Evolutionary conservation across 37 sponge, comb jelly and placozoan species (phyloP).

Genomic region (Crambe crambe): DNA sequence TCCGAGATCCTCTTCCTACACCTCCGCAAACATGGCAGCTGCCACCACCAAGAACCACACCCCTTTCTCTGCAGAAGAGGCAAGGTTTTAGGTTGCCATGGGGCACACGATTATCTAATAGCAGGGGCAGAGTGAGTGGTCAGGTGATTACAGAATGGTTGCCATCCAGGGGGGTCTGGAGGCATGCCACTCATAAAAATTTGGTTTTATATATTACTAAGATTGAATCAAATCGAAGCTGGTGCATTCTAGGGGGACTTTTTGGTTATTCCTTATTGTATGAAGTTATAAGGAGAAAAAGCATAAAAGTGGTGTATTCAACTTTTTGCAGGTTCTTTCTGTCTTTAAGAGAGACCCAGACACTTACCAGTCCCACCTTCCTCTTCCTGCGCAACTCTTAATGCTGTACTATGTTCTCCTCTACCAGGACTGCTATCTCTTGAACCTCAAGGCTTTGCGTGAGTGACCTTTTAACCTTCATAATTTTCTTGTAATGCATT

Average conservation of each 20-base stretch:
- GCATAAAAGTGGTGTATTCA: too few relatives aligned
- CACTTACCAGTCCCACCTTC: not conserved
- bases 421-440: slow-evolving; percentile 72
- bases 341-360: slow-evolving; percentile 33
- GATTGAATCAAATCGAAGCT: too few relatives aligned
- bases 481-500: too few relatives aligned
- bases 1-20: not conserved
- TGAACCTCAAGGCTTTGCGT: slow-evolving; percentile 59
- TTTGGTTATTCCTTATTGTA: too few relatives aligned
- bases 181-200: too few relatives aligned
- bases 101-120: not conserved
- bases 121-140: not conserved
- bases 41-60: slow-evolving; percentile 20
- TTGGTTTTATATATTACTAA: too few relatives aligned
- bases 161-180: too few relatives aligned
- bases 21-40: not conserved
- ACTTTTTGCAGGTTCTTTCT: slow-evolving; percentile 27
- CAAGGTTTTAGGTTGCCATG: not conserved
- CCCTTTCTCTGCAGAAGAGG: slow-evolving; percentile 62
- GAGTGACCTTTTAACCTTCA: too few relatives aligned
- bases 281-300: too few relatives aligned
- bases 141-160: too few relatives aligned
- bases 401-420: slow-evolving; percentile 74
- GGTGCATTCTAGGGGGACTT: too few relatives aligned
- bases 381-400: slow-evolving; percentile 56